These are phyloP conservation scores for Drosophila maculinotata DNA, from an alignment of 2,888 invertebrate genomes.

Conservation along the genomic window DNA sequence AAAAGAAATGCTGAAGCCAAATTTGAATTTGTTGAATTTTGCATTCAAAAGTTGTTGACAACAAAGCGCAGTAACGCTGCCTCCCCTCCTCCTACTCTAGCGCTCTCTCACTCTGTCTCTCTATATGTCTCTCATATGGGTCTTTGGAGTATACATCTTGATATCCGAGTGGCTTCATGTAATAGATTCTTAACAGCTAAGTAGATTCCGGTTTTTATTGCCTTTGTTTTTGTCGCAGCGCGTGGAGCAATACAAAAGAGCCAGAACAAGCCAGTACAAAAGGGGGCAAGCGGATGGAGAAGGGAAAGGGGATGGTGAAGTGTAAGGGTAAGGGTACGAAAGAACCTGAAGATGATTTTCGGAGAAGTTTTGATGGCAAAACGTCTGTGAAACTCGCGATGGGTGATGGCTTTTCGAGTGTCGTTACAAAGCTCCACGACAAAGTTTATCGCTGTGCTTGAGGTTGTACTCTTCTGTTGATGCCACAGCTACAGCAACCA, in stretches of 20 bases:
- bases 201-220: slow-evolving; percentile 64
- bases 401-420: slow-evolving; percentile 46
- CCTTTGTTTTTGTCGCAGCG: slow-evolving; percentile 51
- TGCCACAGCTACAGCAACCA: slow-evolving; percentile 3
- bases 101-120: neutral
- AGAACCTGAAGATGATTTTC: slow-evolving; percentile 33
- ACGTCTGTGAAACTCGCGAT: slow-evolving; percentile 38
- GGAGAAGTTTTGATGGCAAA: slow-evolving; percentile 47
- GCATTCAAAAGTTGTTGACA: slow-evolving; percentile 30
- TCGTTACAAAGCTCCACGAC: slow-evolving; percentile 52
- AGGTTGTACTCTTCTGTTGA: slow-evolving; percentile 19
- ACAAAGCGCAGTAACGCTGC: neutral
- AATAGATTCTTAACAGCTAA: slow-evolving; percentile 64
- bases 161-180: slow-evolving; percentile 50
- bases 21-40: slow-evolving; percentile 32
- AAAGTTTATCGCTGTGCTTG: slow-evolving; percentile 44
- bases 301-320: no score
- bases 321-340: neutral
- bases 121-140: neutral
- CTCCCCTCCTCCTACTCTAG: neutral
- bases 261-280: slow-evolving; percentile 4
- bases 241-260: slow-evolving; percentile 47
- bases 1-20: slow-evolving; percentile 12
- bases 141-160: slow-evolving; percentile 24
- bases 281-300: slow-evolving; percentile 16